Percentiles rank a stretch among this genome's conserved stretches.
Conservation (phyloP, 2,797 vertebrate genomes). For the Acestrorhynchus altus region DNA sequence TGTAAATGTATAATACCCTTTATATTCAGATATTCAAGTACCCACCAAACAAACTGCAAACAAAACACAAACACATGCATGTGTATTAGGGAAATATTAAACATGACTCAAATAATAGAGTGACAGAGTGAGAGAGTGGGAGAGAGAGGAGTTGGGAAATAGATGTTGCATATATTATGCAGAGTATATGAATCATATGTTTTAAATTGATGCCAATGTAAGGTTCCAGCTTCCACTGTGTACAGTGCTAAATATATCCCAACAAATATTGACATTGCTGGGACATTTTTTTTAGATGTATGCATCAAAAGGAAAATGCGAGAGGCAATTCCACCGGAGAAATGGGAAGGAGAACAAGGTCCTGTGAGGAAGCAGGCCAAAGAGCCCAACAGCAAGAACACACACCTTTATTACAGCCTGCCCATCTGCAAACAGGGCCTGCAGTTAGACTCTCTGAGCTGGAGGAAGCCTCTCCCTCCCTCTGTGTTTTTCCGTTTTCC, state of each 20-base stretch:
- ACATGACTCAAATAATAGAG: too few species aligned
- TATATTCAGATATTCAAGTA: too few species aligned
- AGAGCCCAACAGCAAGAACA: conserved; percentile 16
- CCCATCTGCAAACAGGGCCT: conserved; percentile 58
- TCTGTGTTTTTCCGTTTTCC: conserved; percentile 1
- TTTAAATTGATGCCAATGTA: conserved; percentile 21
- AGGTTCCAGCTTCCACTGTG: conserved; percentile 2
- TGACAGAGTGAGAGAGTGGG: not conserved
- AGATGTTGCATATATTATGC: conserved; percentile 34
- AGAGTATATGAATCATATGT: conserved; percentile 26
- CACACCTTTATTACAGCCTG: conserved; percentile 33
- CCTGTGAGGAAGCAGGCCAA: conserved; percentile 14
- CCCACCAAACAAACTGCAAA: too few species aligned
- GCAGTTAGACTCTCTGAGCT: conserved; percentile 69
- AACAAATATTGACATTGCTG: conserved; percentile 26
- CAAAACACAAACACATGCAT: too few species aligned
- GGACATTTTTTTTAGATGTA: conserved; percentile 53
- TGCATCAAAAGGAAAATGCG: conserved; percentile 9
- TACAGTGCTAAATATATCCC: conserved; percentile 35
- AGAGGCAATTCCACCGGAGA: conserved; percentile 10
- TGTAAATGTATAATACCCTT: too few species aligned
- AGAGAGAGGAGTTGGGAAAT: conserved; percentile 4
- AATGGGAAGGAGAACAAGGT: conserved; percentile 18
- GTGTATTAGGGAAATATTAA: too few species aligned
- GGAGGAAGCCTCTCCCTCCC: conserved; percentile 55